Conservation (phyloP, 2,113 vertebrate genomes). For the Monopterus albus region DNA sequence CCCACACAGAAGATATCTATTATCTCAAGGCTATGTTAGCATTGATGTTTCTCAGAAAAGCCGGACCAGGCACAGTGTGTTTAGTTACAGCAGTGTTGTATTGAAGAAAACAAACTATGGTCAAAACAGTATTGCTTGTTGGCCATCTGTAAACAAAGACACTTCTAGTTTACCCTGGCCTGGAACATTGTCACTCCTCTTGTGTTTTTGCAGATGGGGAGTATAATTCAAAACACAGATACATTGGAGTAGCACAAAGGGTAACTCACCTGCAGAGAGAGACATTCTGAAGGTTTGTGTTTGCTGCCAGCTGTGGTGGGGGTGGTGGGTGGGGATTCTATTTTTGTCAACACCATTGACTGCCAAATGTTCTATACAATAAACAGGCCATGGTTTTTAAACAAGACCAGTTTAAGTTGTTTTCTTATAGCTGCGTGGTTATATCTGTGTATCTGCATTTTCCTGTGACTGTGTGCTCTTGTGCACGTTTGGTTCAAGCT, state of each 20-base stretch:
- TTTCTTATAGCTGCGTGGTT: background rate
- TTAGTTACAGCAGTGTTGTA: constrained; percentile 67
- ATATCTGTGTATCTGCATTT: background rate
- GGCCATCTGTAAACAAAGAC: constrained; percentile 32
- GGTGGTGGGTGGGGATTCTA: background rate
- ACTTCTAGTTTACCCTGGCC: constrained; percentile 6
- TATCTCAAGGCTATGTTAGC: constrained; percentile 21
- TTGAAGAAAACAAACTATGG: constrained; percentile 15
- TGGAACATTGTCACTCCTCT: background rate
- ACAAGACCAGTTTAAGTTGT: constrained; percentile 9
- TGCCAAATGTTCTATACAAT: constrained; percentile 73
- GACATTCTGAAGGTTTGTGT: constrained; percentile 18
- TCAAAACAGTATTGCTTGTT: constrained; percentile 62
- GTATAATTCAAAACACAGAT: constrained; percentile 7
- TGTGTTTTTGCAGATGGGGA: background rate
- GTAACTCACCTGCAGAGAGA: constrained; percentile 7
- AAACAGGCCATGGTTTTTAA: constrained; percentile 55
- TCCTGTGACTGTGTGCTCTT: background rate
- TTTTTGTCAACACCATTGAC: constrained; percentile 53
- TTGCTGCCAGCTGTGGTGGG: constrained; percentile 39
- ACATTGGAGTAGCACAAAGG: background rate
- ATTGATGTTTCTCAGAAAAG: constrained; percentile 52
- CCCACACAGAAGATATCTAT: constrained; percentile 14
- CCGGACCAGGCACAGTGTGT: constrained; percentile 25
- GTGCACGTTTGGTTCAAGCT: background rate